phyloP scores from a whole-genome alignment of 2,113 vertebrate genomes.

The Rhea pennata region DNA sequence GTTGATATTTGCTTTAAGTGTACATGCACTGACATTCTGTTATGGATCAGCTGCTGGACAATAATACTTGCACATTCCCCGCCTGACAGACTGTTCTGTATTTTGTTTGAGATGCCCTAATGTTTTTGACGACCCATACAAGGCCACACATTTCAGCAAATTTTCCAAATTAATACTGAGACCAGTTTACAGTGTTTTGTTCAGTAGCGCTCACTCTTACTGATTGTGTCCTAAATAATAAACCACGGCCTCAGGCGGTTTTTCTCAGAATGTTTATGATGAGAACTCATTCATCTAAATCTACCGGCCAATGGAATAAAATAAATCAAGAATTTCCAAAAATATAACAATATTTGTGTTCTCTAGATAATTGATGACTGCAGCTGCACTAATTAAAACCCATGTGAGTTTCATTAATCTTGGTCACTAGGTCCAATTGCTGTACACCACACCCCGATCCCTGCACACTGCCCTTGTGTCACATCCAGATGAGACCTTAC shows the following conservation, averaged over 20 bases:
- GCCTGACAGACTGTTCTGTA: slow-evolving; percentile 69
- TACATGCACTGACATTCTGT: slow-evolving; percentile 58
- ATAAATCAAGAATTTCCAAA: slow-evolving; percentile 96
- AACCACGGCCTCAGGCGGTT: slow-evolving; percentile 77
- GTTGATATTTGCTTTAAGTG: slow-evolving; percentile 57
- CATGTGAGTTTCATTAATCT: slow-evolving; percentile 97
- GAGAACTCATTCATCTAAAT: slow-evolving; percentile 98
- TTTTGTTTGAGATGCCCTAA: slow-evolving; percentile 70
- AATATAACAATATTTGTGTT: slow-evolving; percentile 99
- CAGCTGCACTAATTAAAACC: slow-evolving; percentile 97
- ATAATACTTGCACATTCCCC: slow-evolving; percentile 58
- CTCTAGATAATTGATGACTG: slow-evolving; percentile 95
- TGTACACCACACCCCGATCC: slow-evolving; percentile 82
- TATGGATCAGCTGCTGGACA: slow-evolving; percentile 67
- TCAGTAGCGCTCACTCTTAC: slow-evolving; percentile 76
- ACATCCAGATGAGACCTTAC: slow-evolving; percentile 75
- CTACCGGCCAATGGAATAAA: slow-evolving; percentile 90
- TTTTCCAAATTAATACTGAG: slow-evolving; percentile 79
- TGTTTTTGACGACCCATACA: slow-evolving; percentile 75
- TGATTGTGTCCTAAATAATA: slow-evolving; percentile 86
- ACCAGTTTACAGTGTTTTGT: slow-evolving; percentile 73
- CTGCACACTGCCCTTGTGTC: slow-evolving; percentile 78
- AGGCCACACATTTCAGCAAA: slow-evolving; percentile 77
- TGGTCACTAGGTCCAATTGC: slow-evolving; percentile 87
- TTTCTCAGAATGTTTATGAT: slow-evolving; percentile 89